A percentile compares a stretch with the other conserved stretches of the same genome.
Evolutionary conservation across 2,113 vertebrate species (phyloP).

Genomic region (Prunella himalayana): DNA sequence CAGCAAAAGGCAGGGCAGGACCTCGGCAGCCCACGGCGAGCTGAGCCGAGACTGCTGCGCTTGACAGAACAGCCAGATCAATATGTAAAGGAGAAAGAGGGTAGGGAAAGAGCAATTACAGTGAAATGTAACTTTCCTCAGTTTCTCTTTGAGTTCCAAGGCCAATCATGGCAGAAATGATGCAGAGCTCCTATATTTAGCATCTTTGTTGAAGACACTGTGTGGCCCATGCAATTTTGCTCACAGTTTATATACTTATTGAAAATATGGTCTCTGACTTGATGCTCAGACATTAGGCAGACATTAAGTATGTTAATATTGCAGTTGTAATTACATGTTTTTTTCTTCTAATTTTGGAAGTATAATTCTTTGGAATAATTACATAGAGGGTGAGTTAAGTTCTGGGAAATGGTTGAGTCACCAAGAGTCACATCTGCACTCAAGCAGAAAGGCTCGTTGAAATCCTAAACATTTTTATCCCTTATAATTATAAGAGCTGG

Average conservation of each 20-base stretch:
- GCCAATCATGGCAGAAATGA: not conserved
- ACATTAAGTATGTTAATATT: slow-evolving; percentile 53
- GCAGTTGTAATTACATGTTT: slow-evolving; percentile 52
- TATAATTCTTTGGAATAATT: slow-evolving; percentile 48
- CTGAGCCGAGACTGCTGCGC: not conserved
- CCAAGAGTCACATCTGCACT: slow-evolving; percentile 49
- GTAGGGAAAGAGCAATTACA: not conserved
- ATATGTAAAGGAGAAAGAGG: slow-evolving; percentile 33
- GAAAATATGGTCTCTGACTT: slow-evolving; percentile 25
- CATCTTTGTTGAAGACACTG: not conserved
- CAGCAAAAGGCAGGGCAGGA: slow-evolving; percentile 40
- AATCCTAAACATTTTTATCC: slow-evolving; percentile 6
- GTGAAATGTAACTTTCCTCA: not conserved
- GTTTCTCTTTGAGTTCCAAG: not conserved
- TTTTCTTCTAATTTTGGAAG: slow-evolving; percentile 58
- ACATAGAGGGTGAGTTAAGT: slow-evolving; percentile 9
- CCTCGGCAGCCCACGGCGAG: not conserved
- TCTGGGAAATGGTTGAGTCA: slow-evolving; percentile 47
- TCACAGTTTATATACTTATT: not conserved
- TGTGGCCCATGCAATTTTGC: not conserved
- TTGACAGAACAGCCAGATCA: not conserved
- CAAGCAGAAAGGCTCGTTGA: not conserved
- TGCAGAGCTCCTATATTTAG: not conserved
- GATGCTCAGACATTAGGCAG: slow-evolving; percentile 43
- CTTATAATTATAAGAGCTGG: not conserved